Conservation (phyloP, 1,140 invertebrate species). For the Lutraria rhynchaena region DNA sequence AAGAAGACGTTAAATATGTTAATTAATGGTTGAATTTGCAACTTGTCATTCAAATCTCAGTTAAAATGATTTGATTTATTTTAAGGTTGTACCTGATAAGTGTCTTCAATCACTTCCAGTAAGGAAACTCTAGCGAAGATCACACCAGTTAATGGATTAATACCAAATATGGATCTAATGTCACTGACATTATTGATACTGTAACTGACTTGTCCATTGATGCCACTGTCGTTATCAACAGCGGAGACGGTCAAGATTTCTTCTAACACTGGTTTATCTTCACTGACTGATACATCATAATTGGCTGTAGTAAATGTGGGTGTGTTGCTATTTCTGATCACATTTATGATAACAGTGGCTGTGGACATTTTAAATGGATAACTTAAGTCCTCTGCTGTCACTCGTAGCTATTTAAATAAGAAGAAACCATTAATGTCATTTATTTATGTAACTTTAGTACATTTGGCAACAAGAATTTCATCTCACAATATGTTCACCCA, state of each 20-base stretch:
- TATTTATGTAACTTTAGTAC: too few species aligned
- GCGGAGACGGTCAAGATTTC: conserved; percentile 59
- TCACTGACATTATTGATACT: conserved; percentile 15
- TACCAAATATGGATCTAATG: conserved; percentile 56
- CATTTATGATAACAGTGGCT: conserved; percentile 54
- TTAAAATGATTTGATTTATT: background rate
- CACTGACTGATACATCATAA: conserved; percentile 57
- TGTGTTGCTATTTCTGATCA: conserved; percentile 62
- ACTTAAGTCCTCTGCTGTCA: conserved; percentile 60
- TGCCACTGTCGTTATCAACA: conserved; percentile 57
- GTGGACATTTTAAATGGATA: conserved; percentile 33
- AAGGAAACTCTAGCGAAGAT: conserved; percentile 62
- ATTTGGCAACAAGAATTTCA: too few species aligned
- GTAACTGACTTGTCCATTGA: conserved; percentile 63
- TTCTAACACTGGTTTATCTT: conserved; percentile 51
- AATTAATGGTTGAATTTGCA: too few species aligned
- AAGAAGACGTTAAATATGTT: too few species aligned
- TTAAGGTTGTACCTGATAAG: conserved; percentile 60
- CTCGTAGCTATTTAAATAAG: conserved; percentile 55
- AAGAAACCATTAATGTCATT: too few species aligned
- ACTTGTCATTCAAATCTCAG: background rate
- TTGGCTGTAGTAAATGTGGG: conserved; percentile 58
- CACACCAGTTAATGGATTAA: conserved; percentile 57
- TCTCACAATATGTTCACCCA: too few species aligned
- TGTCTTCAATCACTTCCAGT: conserved; percentile 36